phyloP scores from a whole-genome alignment of 2,113 vertebrate genomes.

The Amia ocellicauda region DNA sequence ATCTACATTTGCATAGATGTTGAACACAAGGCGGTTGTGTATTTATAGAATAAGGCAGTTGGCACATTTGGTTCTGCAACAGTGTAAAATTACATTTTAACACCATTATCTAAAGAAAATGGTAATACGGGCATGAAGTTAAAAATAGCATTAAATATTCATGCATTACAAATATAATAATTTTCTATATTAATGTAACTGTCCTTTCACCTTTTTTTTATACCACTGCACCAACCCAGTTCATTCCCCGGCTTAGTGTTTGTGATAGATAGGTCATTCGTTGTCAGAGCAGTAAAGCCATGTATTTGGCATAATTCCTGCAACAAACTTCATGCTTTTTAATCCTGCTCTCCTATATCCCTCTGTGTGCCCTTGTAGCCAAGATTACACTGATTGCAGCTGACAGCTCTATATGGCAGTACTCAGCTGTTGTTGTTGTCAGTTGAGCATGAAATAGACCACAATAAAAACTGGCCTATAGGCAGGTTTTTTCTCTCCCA shows the following conservation, averaged over 20 bases:
- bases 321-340: not conserved
- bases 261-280: not conserved
- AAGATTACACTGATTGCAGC: slow-evolving; percentile 48
- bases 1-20: too few relatives aligned
- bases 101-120: too few relatives aligned
- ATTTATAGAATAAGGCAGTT: too few relatives aligned
- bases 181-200: too few relatives aligned
- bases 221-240: not conserved
- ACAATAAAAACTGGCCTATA: not conserved
- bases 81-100: too few relatives aligned
- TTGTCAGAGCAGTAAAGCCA: not conserved
- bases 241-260: not conserved
- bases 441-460: not conserved
- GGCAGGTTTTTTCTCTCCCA: not conserved
- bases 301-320: not conserved
- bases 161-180: too few relatives aligned
- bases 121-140: too few relatives aligned
- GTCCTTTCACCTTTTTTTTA: not conserved
- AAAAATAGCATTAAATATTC: too few relatives aligned
- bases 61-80: not conserved
- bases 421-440: slow-evolving; percentile 36
- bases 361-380: not conserved
- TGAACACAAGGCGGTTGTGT: too few relatives aligned
- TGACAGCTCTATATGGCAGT: slow-evolving; percentile 62
- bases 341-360: not conserved